Evolutionary conservation across 2,888 invertebrate species (phyloP).

Genomic region (Cacoxenus indagator): DNA sequence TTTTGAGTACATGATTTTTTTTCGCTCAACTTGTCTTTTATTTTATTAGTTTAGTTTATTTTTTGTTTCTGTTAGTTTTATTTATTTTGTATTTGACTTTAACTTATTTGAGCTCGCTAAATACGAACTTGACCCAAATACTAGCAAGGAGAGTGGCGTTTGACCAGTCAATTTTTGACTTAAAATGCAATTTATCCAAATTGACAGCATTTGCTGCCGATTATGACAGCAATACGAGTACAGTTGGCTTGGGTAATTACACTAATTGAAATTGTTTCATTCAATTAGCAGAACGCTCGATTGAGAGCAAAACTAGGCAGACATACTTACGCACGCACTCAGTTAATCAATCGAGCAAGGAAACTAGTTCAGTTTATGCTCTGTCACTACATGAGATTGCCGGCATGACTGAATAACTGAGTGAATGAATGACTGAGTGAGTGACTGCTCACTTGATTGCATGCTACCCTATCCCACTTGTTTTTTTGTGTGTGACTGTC

Average conservation of each 20-base stretch:
- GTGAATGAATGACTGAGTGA: background rate
- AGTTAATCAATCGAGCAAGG: background rate
- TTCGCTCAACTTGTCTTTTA: too few species aligned
- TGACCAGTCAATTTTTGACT: too few species aligned
- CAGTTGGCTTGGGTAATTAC: slow-evolving; percentile 20
- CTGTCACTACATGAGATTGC: background rate
- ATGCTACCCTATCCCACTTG: background rate
- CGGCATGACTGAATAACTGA: background rate
- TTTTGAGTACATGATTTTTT: too few species aligned
- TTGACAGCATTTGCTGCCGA: background rate
- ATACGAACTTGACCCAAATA: too few species aligned
- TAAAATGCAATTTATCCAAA: too few species aligned
- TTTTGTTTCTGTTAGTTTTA: too few species aligned
- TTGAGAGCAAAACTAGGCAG: background rate
- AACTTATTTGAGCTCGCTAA: too few species aligned
- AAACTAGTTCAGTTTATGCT: background rate
- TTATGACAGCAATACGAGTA: slow-evolving; percentile 11
- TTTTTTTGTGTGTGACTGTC: background rate
- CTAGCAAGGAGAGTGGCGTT: too few species aligned
- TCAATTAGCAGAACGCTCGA: slow-evolving; percentile 21
- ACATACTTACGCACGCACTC: background rate
- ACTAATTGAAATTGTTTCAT: slow-evolving; percentile 13
- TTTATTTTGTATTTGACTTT: too few species aligned
- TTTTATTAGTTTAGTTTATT: too few species aligned
- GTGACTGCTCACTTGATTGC: background rate